Conservation (phyloP, 2,888 invertebrate genomes). For the Ecdyonurus torrentis region DNA sequence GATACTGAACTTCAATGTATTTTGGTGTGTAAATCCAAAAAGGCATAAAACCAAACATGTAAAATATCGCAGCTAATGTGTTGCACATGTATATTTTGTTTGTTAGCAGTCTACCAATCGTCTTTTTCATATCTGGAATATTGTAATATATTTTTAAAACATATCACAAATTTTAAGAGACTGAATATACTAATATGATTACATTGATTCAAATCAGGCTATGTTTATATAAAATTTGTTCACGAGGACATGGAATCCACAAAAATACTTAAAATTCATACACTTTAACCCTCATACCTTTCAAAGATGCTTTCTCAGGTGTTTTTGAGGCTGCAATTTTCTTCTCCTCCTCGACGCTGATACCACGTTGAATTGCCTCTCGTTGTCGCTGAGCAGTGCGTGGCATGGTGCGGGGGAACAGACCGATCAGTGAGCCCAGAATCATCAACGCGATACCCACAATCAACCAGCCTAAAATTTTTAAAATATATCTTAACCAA, state of each 20-base stretch:
- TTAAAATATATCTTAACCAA: too few relatives aligned
- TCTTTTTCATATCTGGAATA: slow-evolving; percentile 38
- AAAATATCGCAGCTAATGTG: slow-evolving; percentile 54
- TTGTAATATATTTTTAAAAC: not conserved
- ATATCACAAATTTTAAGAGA: too few relatives aligned
- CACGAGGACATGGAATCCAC: too few relatives aligned
- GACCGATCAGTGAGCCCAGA: slow-evolving; percentile 41
- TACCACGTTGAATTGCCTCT: slow-evolving; percentile 20
- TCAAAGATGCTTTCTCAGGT: slow-evolving; percentile 18
- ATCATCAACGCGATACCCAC: slow-evolving; percentile 38
- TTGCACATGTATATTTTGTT: slow-evolving; percentile 55
- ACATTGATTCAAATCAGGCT: too few relatives aligned
- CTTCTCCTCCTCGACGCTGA: not conserved
- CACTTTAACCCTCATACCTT: too few relatives aligned
- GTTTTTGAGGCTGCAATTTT: slow-evolving; percentile 15
- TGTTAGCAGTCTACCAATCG: slow-evolving; percentile 41
- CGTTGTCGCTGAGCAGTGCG: slow-evolving; percentile 40
- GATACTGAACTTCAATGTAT: slow-evolving; percentile 67
- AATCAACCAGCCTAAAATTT: slow-evolving; percentile 45
- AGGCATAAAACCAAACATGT: slow-evolving; percentile 52
- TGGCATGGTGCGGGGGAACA: slow-evolving; percentile 53
- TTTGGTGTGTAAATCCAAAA: slow-evolving; percentile 70
- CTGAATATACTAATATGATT: too few relatives aligned
- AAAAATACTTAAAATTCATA: too few relatives aligned
- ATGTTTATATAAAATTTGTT: too few relatives aligned